Evolutionary conservation across 2,888 invertebrate genomes (phyloP), one percentile per base, ranked within the genome.

Genomic region (Scaptomyza cyrtandrae): DNA sequence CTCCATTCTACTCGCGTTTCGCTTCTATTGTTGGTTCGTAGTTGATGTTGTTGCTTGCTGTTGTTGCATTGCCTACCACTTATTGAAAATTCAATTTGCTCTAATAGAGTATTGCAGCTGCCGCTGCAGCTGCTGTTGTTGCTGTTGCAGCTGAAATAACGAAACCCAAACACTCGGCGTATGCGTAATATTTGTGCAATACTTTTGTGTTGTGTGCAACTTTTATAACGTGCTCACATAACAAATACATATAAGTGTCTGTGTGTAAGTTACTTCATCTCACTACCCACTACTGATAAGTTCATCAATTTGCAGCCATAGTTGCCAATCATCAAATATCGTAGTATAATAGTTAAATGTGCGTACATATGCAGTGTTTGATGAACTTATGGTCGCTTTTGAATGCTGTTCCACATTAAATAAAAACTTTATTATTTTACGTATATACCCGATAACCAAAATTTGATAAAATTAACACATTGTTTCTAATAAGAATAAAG

Each of bases 11-110:
- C 50, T 62, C 44, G 24, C 29, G 41, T 33, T 50, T 41, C 29
- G 4, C 53, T 46, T 39, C 43, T 69, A 41, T 31, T 55, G 27
- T 35, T 55, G 29, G 1, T 29, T 29, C 29, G 24, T 44, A 3
- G 39, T 19, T 5, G n/a, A 35, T 35, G 10, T 44, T 35, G 27
- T 56, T 62, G 37, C 49, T 52, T 68, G 41, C 48, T 54, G 10
- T 59, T 74, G 49, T 50, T 74, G 41, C 49, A 68, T 43, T 69
- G 75, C 68, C 77, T 60, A 64, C 49, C 74, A 76, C 78, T 77
- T 79, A 79, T 84, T 81, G 82, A 81, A 82, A 82, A 84, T 81
- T 81, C 79, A 82, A 82, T 82, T 82, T 82, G 80, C 65, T 81
- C 78, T 75, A 84, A 82, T 82, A 81, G 75, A 84, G 82, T 67